These are phyloP conservation scores for Sinhomidia bicolor DNA, from an alignment of 2,888 invertebrate species.

Conservation along the genomic window DNA sequence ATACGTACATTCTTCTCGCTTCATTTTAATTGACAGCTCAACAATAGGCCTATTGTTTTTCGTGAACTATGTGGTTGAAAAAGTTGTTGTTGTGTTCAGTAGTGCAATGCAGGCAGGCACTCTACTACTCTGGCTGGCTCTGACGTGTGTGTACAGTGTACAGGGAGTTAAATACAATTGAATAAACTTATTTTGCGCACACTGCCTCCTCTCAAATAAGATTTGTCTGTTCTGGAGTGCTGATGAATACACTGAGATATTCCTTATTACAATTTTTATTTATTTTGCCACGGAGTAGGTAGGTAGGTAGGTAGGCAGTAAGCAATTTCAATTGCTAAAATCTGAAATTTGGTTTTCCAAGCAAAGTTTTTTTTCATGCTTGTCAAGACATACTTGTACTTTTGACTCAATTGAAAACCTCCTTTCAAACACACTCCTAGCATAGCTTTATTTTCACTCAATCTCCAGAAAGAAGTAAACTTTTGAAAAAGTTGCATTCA, in stretches of 20 bases:
- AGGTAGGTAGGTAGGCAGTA: slow-evolving; percentile 29
- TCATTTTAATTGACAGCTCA: no score
- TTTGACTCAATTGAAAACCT: slow-evolving; percentile 50
- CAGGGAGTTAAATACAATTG: no score
- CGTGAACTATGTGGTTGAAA: no score
- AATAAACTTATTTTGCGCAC: no score
- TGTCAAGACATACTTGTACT: slow-evolving; percentile 41
- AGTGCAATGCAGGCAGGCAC: no score
- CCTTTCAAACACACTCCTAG: slow-evolving; percentile 46
- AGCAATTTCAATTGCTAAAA: slow-evolving; percentile 60
- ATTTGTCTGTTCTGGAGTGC: not conserved
- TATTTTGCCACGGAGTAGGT: not conserved
- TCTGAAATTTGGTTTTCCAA: slow-evolving; percentile 20
- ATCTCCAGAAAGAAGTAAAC: not conserved
- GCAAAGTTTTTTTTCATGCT: slow-evolving; percentile 49
- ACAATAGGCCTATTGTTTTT: no score
- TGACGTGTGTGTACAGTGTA: no score
- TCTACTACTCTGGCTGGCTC: no score
- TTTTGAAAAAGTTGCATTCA: slow-evolving; percentile 28
- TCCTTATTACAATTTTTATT: not conserved
- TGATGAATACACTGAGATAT: not conserved
- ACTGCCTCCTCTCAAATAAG: no score
- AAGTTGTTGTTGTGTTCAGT: no score
- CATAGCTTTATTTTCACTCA: not conserved
- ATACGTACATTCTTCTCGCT: no score